phyloP scores from a whole-genome alignment of 2,113 vertebrate genomes.

The Scytalopus superciliaris region DNA sequence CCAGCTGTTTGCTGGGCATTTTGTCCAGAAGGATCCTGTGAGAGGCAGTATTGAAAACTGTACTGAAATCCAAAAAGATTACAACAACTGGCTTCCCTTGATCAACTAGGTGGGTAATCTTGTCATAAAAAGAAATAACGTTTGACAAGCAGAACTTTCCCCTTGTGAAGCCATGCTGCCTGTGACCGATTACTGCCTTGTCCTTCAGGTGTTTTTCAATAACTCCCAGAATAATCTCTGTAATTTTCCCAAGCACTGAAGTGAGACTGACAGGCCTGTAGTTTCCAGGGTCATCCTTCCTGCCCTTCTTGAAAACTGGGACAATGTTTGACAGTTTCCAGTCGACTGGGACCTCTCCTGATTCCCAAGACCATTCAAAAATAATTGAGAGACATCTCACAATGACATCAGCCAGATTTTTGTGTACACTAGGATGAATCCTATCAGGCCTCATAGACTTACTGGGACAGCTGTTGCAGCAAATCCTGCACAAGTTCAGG shows the following conservation, averaged over 20 bases:
- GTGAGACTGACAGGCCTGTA: neutral
- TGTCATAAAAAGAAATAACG: neutral
- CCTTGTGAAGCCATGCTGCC: neutral
- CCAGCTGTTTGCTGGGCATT: neutral
- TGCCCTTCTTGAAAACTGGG: neutral
- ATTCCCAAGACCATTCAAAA: neutral
- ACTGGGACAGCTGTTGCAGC: neutral
- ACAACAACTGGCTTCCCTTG: neutral
- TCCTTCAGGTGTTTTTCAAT: neutral
- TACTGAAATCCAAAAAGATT: neutral
- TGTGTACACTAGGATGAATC: neutral
- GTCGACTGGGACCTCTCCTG: neutral
- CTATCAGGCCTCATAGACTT: neutral
- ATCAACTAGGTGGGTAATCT: neutral
- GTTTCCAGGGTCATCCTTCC: neutral
- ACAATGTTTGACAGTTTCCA: neutral
- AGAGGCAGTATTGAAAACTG: neutral
- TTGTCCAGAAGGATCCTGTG: neutral
- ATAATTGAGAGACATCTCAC: neutral
- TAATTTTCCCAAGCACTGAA: neutral
- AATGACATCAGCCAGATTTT: neutral
- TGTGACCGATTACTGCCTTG: neutral
- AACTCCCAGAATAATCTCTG: neutral
- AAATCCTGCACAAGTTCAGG: neutral
- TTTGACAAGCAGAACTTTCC: neutral